phyloP scores from a whole-genome alignment of 2,888 invertebrate genomes.

The Cephus pulcher region DNA sequence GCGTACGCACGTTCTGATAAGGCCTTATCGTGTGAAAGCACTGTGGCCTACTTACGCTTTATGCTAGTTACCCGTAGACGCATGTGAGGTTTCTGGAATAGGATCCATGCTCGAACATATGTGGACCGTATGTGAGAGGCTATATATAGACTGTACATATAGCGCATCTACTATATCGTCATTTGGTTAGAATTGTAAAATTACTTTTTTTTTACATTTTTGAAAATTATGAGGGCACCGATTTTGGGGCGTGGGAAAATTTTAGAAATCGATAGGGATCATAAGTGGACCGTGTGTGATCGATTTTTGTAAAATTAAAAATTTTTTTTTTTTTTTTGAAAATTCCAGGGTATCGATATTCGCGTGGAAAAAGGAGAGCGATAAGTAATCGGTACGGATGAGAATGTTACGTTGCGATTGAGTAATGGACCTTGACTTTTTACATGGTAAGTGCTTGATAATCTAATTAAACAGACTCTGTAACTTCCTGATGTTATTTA shows the following conservation, averaged over 20 bases:
- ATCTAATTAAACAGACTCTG: not conserved
- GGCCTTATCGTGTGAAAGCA: constrained; percentile 64
- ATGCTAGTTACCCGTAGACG: constrained; percentile 2
- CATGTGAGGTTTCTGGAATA: not conserved
- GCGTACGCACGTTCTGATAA: constrained; percentile 55
- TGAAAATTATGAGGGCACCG: too few relatives aligned
- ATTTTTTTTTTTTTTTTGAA: not conserved
- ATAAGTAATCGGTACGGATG: not conserved
- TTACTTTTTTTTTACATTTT: too few relatives aligned
- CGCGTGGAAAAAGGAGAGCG: not conserved
- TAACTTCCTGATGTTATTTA: not conserved
- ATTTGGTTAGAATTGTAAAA: too few relatives aligned
- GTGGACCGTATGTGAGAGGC: not conserved
- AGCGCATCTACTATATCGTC: too few relatives aligned
- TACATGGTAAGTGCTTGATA: constrained; percentile 14
- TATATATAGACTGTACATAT: too few relatives aligned
- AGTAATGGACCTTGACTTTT: constrained; percentile 31
- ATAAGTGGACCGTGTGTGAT: too few relatives aligned
- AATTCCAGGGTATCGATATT: not conserved
- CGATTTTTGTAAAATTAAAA: not conserved
- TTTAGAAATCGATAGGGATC: too few relatives aligned
- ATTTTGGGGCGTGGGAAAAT: too few relatives aligned
- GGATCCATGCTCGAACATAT: not conserved
- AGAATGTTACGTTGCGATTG: constrained; percentile 8
- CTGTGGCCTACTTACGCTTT: constrained; percentile 61